Percentiles rank a stretch among this genome's conserved stretches.
phyloP scores from a whole-genome alignment of 2,113 vertebrate species.

The Heteronetta atricapilla region DNA sequence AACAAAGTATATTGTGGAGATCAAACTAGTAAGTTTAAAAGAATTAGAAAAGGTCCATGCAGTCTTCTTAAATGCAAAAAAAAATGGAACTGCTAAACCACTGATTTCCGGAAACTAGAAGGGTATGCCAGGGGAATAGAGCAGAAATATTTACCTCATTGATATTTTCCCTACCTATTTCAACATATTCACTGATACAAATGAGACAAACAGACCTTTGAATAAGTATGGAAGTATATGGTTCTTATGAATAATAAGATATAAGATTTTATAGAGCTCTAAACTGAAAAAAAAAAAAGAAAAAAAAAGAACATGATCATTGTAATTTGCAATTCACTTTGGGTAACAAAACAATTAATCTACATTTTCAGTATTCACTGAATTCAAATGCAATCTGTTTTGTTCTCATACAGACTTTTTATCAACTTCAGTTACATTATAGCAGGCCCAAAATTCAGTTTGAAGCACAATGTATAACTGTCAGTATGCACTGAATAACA shows the following conservation, averaged over 20 bases:
- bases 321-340: neutral
- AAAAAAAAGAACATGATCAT: neutral
- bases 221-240: neutral
- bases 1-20: neutral
- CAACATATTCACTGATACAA: neutral
- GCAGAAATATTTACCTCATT: neutral
- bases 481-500: neutral
- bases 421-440: neutral
- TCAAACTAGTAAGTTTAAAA: neutral
- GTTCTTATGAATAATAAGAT: neutral
- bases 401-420: neutral
- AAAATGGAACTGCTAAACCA: neutral
- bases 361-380: conserved; percentile 1
- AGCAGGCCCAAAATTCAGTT: neutral
- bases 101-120: neutral
- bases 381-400: conserved; percentile 8
- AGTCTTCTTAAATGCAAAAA: neutral
- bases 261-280: neutral
- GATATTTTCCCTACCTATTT: neutral
- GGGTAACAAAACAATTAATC: neutral
- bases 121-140: neutral
- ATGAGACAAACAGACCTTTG: neutral
- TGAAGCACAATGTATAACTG: neutral
- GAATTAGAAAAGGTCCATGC: neutral
- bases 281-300: neutral